phyloP scores from a whole-genome alignment of 2,113 vertebrate genomes.

The Salvelinus sp. region DNA sequence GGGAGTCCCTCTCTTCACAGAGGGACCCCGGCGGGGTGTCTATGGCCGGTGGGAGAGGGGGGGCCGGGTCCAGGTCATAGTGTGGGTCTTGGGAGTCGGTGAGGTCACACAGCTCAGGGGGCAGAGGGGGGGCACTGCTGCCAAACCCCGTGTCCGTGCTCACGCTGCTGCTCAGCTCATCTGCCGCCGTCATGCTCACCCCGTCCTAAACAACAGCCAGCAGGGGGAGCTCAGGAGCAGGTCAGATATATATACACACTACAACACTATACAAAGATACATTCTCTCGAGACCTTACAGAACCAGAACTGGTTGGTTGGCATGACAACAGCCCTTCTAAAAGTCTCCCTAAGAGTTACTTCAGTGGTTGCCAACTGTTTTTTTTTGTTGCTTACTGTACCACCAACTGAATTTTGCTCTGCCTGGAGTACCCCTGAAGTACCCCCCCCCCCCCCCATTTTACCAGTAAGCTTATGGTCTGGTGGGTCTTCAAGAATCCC shows the following conservation, averaged over 20 bases:
- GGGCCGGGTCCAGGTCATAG: slow-evolving; percentile 75
- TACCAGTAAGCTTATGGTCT: too few relatives aligned
- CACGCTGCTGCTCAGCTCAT: slow-evolving; percentile 87
- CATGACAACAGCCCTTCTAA: background rate
- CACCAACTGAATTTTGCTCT: too few relatives aligned
- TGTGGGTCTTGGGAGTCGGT: slow-evolving; percentile 74
- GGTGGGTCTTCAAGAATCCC: too few relatives aligned
- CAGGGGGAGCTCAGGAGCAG: slow-evolving; percentile 33
- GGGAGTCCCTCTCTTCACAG: slow-evolving; percentile 80
- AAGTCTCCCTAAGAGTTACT: too few relatives aligned
- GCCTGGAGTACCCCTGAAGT: too few relatives aligned
- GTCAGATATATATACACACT: background rate
- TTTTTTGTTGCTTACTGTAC: too few relatives aligned
- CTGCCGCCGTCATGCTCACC: slow-evolving; percentile 77
- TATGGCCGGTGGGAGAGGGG: slow-evolving; percentile 72
- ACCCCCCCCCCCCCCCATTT: too few relatives aligned
- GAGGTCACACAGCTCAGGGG: slow-evolving; percentile 82
- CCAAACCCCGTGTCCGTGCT: slow-evolving; percentile 88
- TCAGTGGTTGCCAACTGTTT: too few relatives aligned
- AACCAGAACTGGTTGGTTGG: background rate
- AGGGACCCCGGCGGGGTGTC: slow-evolving; percentile 86
- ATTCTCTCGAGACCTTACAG: background rate
- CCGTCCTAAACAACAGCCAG: slow-evolving; percentile 71
- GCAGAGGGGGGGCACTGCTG: slow-evolving; percentile 80
- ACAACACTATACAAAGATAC: background rate